Base-by-base conservation (phyloP, 64 coral and sea anemone species). In the Astreopora myriophthalma region DNA sequence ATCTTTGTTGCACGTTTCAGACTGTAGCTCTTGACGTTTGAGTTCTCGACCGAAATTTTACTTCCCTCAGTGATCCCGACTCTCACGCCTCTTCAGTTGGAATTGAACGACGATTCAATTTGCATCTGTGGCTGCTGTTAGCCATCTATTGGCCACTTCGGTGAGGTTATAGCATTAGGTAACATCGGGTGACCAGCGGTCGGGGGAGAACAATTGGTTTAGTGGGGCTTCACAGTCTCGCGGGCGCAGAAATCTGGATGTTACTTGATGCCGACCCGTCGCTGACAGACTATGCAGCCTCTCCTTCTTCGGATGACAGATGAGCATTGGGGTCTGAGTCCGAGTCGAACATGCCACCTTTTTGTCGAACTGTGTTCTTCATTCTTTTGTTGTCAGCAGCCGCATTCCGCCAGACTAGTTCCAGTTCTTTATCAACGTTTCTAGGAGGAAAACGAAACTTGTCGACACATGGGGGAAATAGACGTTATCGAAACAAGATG, bases 351-450 rank as follows among this genome's bases (percentile, higher is more conserved):
- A 68, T 89, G 52, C 30, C 76, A 20, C 76, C 76, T 33, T 64
- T 89, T 20, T 91, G 19, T 19, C 79, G 89, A 35, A 52, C 79
- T 46, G 66, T 91, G 66, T 91, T 79, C 76, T 91, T 92, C 90
- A 92, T 92, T 61, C 83, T 70, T 35, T 73, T 77, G 33, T 85
- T 92, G 34, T 92, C 90, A 27, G 62, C 52, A 28, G 82, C 90
- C 10, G 90, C 90, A 2, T 75, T 85, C 16, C 71, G 52, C 90
- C 90, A 92, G 8, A 92, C 81, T 33, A 64, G 20, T 34, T 92
- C 90, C 25, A 92, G 90, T 51, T 92, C 74, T 29, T 76, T 72
- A 42, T 92, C 90, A 46, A 92, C 75, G 48, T 70, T 74, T 70
- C 90, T 92, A n/a, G 19, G 13, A 48, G 8, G 14, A 73, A 37